These are phyloP conservation scores for Onychomys arenicola DNA, from an alignment of 2,797 vertebrate genomes.

Conservation along the genomic window DNA sequence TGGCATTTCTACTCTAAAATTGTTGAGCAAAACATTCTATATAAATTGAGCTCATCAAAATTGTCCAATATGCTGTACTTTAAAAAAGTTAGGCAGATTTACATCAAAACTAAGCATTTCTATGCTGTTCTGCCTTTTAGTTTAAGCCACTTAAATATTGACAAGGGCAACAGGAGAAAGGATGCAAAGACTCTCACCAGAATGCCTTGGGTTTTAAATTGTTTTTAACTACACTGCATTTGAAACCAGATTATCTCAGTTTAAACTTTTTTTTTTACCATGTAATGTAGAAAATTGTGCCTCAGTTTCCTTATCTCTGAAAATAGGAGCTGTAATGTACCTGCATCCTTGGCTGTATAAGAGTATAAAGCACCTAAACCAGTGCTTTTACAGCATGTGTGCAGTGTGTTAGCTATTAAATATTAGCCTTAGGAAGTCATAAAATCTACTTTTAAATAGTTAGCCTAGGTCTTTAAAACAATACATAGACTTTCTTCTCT, in stretches of 20 bases:
- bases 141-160: neutral
- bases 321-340: neutral
- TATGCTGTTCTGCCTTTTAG: neutral
- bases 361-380: conserved; percentile 36
- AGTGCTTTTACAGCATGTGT: neutral
- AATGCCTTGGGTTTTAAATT: conserved; percentile 6
- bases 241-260: neutral
- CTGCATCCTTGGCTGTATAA: neutral
- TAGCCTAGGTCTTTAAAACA: neutral
- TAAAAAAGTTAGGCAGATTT: conserved; percentile 29
- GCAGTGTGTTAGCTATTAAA: conserved; percentile 5
- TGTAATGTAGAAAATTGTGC: neutral
- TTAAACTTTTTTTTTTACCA: conserved; percentile 39
- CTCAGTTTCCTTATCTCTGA: neutral
- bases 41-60: conserved; percentile 52
- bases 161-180: neutral
- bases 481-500: neutral
- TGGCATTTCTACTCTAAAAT: conserved; percentile 29
- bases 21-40: conserved; percentile 44
- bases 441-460: conserved; percentile 51
- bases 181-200: neutral
- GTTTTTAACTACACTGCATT: conserved; percentile 8
- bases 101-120: conserved; percentile 44
- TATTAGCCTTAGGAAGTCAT: conserved; percentile 30
- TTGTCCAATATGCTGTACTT: neutral